These are phyloP conservation scores for Tragopan temminckii DNA, from an alignment of 2,797 vertebrate species.

Conservation along the genomic window DNA sequence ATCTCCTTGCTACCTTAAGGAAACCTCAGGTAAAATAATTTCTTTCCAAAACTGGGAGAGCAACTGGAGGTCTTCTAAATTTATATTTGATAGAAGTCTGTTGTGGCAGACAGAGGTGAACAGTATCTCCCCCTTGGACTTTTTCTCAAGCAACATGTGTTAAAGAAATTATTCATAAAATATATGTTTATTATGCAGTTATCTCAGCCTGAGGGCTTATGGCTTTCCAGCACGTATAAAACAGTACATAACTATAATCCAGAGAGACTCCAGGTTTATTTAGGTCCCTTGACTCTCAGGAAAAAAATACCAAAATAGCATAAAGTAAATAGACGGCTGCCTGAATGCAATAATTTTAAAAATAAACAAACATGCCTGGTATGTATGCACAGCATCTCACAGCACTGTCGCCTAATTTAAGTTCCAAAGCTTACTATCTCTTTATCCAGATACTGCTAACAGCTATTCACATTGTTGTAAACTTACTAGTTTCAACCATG, in stretches of 20 bases:
- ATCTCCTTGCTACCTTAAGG: neutral
- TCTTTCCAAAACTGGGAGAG: neutral
- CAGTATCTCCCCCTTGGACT: neutral
- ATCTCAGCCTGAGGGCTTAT: constrained; percentile 75
- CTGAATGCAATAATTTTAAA: constrained; percentile 54
- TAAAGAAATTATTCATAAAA: constrained; percentile 78
- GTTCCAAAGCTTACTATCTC: constrained; percentile 54
- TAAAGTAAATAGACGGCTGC: constrained; percentile 34
- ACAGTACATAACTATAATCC: constrained; percentile 63
- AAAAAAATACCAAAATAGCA: constrained; percentile 55
- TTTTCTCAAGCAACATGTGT: constrained; percentile 58
- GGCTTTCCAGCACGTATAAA: constrained; percentile 73
- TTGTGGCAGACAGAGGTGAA: constrained; percentile 35
- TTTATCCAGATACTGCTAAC: constrained; percentile 52
- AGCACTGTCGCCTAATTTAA: constrained; percentile 43
- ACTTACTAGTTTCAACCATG: constrained; percentile 56
- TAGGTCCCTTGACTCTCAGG: constrained; percentile 65
- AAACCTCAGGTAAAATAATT: neutral
- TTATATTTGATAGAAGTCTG: constrained; percentile 16
- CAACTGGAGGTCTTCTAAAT: neutral
- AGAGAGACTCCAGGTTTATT: constrained; percentile 62
- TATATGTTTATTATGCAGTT: constrained; percentile 75
- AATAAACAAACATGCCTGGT: neutral
- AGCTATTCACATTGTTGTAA: constrained; percentile 47
- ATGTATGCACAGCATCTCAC: constrained; percentile 40